Percentiles rank a stretch among this genome's conserved stretches.
These are phyloP conservation scores for Muraenolepis orangiensis DNA, from an alignment of 2,797 vertebrate species.

Conservation along the genomic window DNA sequence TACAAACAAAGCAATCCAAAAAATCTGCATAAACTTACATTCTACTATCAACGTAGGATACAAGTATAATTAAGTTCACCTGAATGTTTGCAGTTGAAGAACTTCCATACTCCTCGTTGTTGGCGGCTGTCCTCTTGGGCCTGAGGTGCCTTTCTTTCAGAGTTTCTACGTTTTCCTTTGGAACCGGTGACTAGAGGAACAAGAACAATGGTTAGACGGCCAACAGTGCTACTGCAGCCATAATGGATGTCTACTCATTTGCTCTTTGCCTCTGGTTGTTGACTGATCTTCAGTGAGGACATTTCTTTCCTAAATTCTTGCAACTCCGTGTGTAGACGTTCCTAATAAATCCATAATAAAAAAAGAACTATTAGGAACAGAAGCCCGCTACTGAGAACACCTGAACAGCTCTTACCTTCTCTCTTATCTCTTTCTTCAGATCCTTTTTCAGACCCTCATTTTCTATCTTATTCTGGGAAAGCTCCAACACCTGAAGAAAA, in stretches of 20 bases:
- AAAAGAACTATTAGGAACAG: not conserved
- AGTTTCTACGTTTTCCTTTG: not conserved
- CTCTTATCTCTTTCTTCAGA: conserved; percentile 71
- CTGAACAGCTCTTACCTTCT: conserved; percentile 70
- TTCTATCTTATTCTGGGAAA: conserved; percentile 72
- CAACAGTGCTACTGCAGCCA: not conserved
- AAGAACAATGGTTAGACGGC: not conserved
- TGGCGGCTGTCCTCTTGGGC: not conserved
- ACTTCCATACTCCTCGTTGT: not conserved
- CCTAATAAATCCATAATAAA: conserved; percentile 1
- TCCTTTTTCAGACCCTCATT: conserved; percentile 74
- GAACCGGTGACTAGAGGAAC: not conserved
- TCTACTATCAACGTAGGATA: not conserved
- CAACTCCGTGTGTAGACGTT: conserved; percentile 49
- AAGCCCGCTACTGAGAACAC: not conserved
- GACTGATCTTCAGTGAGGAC: conserved; percentile 35
- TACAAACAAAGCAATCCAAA: not conserved
- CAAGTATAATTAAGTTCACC: not conserved
- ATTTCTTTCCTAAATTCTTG: conserved; percentile 49
- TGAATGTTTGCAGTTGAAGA: not conserved
- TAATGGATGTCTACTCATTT: not conserved
- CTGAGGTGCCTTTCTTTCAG: not conserved
- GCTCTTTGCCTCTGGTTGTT: not conserved
- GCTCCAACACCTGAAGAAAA: conserved; percentile 74
- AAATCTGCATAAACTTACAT: not conserved